Conservation (phyloP, 2,888 invertebrate genomes). For the Xylophagus ater region DNA sequence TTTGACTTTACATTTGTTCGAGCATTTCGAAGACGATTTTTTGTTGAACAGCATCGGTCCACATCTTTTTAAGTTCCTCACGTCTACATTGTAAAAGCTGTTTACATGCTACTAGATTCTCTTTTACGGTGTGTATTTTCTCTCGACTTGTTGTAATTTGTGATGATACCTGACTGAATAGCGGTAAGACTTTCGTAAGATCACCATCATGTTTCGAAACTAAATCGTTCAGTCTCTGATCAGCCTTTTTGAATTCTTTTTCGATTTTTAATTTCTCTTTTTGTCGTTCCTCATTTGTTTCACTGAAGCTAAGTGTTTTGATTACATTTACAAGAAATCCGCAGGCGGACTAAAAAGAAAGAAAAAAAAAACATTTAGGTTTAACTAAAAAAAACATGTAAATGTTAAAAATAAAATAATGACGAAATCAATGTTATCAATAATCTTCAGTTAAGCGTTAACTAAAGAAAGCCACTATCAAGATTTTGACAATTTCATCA, state of each 20-base stretch:
- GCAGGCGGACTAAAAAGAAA: constrained; percentile 49
- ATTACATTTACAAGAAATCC: constrained; percentile 88
- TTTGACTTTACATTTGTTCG: constrained; percentile 70
- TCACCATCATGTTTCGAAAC: constrained; percentile 82
- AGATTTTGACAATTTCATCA: too few relatives aligned
- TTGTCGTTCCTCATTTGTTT: constrained; percentile 85
- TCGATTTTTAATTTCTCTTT: constrained; percentile 89
- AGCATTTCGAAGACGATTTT: constrained; percentile 79
- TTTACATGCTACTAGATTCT: constrained; percentile 73
- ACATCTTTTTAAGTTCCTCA: constrained; percentile 85
- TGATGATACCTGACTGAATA: constrained; percentile 65
- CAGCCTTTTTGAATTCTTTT: constrained; percentile 85
- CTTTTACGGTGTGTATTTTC: constrained; percentile 65
- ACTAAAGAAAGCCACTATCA: too few relatives aligned
- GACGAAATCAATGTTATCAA: too few relatives aligned
- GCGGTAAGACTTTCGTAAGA: constrained; percentile 55
- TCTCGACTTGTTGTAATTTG: constrained; percentile 65
- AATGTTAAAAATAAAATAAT: too few relatives aligned
- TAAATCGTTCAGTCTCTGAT: constrained; percentile 75
- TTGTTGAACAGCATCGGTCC: constrained; percentile 94
- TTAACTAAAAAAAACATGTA: too few relatives aligned
- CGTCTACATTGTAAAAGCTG: constrained; percentile 76
- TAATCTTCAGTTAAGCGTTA: too few relatives aligned
- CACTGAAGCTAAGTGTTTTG: constrained; percentile 84
- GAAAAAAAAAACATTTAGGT: too few relatives aligned